phyloP scores from a whole-genome alignment of 2,888 invertebrate genomes.

The Tolmerus cingulatus region DNA sequence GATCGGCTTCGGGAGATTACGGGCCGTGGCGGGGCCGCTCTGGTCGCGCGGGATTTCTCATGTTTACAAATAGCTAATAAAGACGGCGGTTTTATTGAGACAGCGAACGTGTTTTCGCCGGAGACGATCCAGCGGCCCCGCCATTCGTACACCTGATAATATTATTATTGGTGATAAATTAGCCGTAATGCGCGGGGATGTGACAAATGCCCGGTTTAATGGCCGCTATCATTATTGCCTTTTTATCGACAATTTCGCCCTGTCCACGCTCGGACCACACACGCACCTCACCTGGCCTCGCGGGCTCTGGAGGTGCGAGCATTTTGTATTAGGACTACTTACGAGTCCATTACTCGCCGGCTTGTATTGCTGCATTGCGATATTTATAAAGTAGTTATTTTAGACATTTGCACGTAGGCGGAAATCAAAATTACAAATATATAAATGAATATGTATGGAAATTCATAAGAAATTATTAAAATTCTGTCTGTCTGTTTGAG shows the following conservation, averaged over 20 bases:
- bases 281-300: neutral
- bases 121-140: neutral
- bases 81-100: constrained; percentile 46
- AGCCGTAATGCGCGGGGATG: constrained; percentile 43
- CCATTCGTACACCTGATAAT: constrained; percentile 38
- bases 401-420: no score
- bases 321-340: neutral
- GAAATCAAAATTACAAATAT: no score
- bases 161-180: constrained; percentile 43
- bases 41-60: constrained; percentile 25
- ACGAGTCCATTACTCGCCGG: neutral
- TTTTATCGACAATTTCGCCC: constrained; percentile 42
- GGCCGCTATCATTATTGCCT: constrained; percentile 41
- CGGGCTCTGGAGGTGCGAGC: neutral
- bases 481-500: no score
- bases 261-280: constrained; percentile 28
- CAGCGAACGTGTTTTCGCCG: constrained; percentile 40
- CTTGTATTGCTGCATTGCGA: neutral
- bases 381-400: neutral
- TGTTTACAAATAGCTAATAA: constrained; percentile 49
- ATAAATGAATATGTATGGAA: no score
- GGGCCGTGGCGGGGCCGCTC: neutral
- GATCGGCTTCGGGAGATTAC: neutral
- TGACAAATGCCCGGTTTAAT: constrained; percentile 45
- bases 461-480: no score